These are phyloP conservation scores for Apamea epomidion DNA, from an alignment of 2,888 invertebrate species.

Conservation along the genomic window DNA sequence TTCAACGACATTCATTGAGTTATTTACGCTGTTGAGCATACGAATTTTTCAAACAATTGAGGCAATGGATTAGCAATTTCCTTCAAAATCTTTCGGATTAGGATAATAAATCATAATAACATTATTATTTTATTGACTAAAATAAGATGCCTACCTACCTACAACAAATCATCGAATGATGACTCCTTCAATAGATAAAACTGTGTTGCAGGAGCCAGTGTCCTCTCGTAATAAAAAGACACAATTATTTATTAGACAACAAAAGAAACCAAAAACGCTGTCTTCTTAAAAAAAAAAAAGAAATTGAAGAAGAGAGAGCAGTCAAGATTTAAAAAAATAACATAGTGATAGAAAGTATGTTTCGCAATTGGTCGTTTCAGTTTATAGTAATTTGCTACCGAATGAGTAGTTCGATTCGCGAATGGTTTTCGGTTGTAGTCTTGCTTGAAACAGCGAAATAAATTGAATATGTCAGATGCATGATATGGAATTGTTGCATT, in stretches of 20 bases:
- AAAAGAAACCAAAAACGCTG: neutral
- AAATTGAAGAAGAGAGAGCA: neutral
- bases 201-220: neutral
- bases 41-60: neutral
- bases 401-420: conserved; percentile 47
- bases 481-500: conserved; percentile 51
- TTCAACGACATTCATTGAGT: neutral
- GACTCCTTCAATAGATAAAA: neutral
- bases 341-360: neutral
- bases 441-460: conserved; percentile 55
- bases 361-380: conserved; percentile 44
- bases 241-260: neutral
- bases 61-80: neutral
- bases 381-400: conserved; percentile 63
- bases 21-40: neutral
- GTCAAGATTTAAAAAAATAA: neutral
- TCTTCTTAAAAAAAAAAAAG: neutral
- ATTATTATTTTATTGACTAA: neutral
- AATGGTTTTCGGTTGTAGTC: conserved; percentile 47
- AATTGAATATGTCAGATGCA: conserved; percentile 67
- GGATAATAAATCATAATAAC: neutral
- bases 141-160: neutral
- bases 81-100: neutral
- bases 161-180: neutral
- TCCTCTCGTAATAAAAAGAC: neutral